Base-by-base conservation (phyloP, 2,797 vertebrate genomes). In the Anabacerthia variegaticeps region DNA sequence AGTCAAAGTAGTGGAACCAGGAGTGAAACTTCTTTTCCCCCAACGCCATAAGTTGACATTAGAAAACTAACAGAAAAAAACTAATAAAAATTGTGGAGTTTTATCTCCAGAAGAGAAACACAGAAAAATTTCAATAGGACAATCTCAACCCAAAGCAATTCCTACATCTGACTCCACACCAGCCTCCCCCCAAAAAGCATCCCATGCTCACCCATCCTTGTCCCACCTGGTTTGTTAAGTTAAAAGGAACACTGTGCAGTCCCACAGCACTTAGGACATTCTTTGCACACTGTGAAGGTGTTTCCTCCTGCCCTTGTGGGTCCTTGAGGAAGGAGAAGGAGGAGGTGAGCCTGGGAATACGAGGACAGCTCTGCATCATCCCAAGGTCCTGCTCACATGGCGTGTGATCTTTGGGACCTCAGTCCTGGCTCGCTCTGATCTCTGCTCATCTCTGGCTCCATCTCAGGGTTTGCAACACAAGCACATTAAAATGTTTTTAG, bases 211-310 rank as follows among this genome's bases (percentile, higher is more conserved):
- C 11, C 44, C 7, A 0, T 4, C 26, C 71, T 21, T 24, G 19
- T 19, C 28, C 43, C 9, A 0, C 41, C 36, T 59, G 39, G 0
- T 8, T 51, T 89, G 34, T 37, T 3, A 13, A 34, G 16, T 6
- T 7, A 21, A 22, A 58, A 30, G 2, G 8, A 4, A 7, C 5
- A 20, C 3, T 9, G 4, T 6, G 26, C 17, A n/a, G 46, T 8
- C 49, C 22, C 15, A 0, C 10, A 10, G 24, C 18, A 0, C 51
- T 37, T 1, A 0, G 49, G 37, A 5, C 49, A 22, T 1, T 17
- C 34, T 16, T 2, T 21, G 65, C 65, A 5, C 0, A 0, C 34
- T 6, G 0, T 9, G 36, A 7, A 28, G 58, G 36, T 17, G 52
- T 41, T 55, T 46, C 52, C 81, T 74, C 30, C 55, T 21, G 30